phyloP scores from a whole-genome alignment of 2,797 vertebrate genomes.

The Sphaeramia orbicularis region DNA sequence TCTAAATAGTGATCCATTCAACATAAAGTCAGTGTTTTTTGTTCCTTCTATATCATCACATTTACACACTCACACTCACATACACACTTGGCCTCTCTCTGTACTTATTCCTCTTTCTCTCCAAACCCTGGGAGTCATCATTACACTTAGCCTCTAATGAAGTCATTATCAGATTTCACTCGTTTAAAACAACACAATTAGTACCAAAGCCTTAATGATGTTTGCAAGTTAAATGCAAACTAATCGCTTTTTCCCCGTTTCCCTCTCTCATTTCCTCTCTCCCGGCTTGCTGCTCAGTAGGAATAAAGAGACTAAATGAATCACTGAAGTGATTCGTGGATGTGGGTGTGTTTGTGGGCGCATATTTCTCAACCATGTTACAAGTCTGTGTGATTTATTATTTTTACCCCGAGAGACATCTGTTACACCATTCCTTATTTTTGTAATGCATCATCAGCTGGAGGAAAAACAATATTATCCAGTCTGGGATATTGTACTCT shows the following conservation, averaged over 20 bases:
- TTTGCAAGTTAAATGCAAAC: slow-evolving; percentile 83
- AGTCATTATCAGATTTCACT: slow-evolving; percentile 86
- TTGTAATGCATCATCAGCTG: slow-evolving; percentile 88
- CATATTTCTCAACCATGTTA: slow-evolving; percentile 73
- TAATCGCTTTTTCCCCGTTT: slow-evolving; percentile 63
- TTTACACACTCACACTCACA: slow-evolving; percentile 8
- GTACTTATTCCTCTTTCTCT: slow-evolving; percentile 53
- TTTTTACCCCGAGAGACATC: slow-evolving; percentile 84
- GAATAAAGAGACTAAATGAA: slow-evolving; percentile 78
- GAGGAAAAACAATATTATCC: slow-evolving; percentile 86
- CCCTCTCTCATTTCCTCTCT: slow-evolving; percentile 68
- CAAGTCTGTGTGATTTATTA: slow-evolving; percentile 83
- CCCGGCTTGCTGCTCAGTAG: slow-evolving; percentile 48
- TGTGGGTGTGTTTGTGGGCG: slow-evolving; percentile 62
- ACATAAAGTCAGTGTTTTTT: slow-evolving; percentile 34
- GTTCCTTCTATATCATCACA: slow-evolving; percentile 27
- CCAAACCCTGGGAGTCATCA: slow-evolving; percentile 73
- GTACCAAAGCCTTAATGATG: slow-evolving; percentile 76
- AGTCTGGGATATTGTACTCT: slow-evolving; percentile 84
- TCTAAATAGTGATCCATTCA: slow-evolving; percentile 34
- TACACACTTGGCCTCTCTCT: slow-evolving; percentile 16
- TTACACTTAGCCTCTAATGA: slow-evolving; percentile 82
- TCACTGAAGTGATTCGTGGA: slow-evolving; percentile 69
- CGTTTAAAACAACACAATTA: slow-evolving; percentile 87
- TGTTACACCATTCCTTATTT: slow-evolving; percentile 85